Conservation (phyloP, 2,888 invertebrate species). For the Drosophila falleni region DNA sequence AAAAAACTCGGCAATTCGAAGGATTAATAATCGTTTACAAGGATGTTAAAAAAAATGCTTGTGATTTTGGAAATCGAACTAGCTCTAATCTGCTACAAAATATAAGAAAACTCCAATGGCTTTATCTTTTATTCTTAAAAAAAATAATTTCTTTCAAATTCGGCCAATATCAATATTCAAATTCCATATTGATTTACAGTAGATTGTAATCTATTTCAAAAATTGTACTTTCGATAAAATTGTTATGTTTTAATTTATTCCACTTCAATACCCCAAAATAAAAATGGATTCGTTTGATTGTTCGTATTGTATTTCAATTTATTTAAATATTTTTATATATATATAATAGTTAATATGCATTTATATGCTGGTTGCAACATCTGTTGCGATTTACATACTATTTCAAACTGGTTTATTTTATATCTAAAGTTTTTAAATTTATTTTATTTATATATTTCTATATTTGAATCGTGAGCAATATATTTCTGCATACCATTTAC, state of each 20-base stretch:
- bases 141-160: no score
- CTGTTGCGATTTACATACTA: slow-evolving; percentile 63
- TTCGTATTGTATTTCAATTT: slow-evolving; percentile 56
- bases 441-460: slow-evolving; percentile 24
- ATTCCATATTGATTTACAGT: neutral
- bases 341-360: slow-evolving; percentile 65
- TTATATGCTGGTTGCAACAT: slow-evolving; percentile 45
- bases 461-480: slow-evolving; percentile 32
- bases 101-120: no score
- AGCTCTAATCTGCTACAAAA: no score
- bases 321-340: slow-evolving; percentile 57
- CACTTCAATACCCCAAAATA: slow-evolving; percentile 1
- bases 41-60: no score
- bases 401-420: slow-evolving; percentile 53
- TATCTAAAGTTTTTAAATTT: slow-evolving; percentile 11
- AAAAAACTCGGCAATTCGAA: no score
- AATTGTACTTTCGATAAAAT: neutral
- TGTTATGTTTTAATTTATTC: neutral
- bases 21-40: no score
- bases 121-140: no score
- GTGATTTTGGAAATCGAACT: no score
- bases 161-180: no score
- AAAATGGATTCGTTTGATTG: neutral
- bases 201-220: no score
- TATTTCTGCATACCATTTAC: slow-evolving; percentile 29